Evolutionary conservation across 2,113 vertebrate species (phyloP).

Genomic region (Suncus etruscus): DNA sequence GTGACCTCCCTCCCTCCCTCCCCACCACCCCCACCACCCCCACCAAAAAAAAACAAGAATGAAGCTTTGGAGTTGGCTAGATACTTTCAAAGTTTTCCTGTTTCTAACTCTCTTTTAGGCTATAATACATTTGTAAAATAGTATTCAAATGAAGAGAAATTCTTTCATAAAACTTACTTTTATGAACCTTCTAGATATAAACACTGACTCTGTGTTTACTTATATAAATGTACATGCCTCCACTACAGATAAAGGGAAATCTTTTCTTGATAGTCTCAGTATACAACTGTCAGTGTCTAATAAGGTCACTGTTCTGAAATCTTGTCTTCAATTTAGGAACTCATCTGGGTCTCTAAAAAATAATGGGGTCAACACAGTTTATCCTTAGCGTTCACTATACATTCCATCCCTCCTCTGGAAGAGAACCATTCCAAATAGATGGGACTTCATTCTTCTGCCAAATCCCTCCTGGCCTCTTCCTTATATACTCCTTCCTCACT

Average conservation of each 20-base stretch:
- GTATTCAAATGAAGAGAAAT: background rate
- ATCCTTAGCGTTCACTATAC: background rate
- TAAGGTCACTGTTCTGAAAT: background rate
- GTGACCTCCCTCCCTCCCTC: no score
- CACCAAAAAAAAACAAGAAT: no score
- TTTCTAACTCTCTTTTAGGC: background rate
- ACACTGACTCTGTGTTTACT: background rate
- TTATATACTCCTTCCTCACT: background rate
- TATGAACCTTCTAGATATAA: background rate
- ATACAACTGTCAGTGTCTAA: background rate
- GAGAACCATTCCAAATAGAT: background rate
- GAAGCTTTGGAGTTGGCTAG: background rate
- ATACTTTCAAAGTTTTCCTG: background rate
- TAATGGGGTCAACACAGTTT: background rate
- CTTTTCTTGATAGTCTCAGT: background rate
- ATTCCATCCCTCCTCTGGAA: background rate
- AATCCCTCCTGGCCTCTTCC: background rate
- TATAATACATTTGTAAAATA: constrained; percentile 12
- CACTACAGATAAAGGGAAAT: background rate
- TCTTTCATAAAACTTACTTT: constrained; percentile 1
- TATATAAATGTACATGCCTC: background rate
- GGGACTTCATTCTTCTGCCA: background rate
- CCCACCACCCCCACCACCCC: no score
- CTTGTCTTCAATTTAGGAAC: constrained; percentile 16
- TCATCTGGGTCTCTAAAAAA: background rate